Conservation (phyloP, 2,888 invertebrate genomes). For the Lottia gigantea region DNA sequence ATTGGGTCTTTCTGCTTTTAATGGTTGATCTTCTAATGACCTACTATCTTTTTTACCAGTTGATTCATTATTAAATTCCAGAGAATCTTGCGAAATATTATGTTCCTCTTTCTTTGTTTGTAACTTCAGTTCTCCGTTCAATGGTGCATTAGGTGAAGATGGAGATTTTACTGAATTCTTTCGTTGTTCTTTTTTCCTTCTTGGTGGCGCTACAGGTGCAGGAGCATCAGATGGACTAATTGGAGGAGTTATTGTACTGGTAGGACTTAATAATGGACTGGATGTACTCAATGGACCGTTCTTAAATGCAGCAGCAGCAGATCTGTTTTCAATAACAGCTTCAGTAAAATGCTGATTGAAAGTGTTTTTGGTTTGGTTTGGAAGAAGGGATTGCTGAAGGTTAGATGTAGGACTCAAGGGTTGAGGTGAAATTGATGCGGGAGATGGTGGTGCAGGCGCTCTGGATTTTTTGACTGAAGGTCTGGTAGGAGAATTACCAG, state of each 20-base stretch:
- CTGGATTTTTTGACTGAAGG: constrained; percentile 45
- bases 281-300: not conserved
- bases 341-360: not conserved
- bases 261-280: not conserved
- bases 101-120: constrained; percentile 7
- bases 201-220: constrained; percentile 13
- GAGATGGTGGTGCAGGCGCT: constrained; percentile 44
- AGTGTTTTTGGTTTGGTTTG: not conserved
- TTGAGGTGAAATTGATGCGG: not conserved
- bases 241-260: not conserved
- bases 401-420: not conserved
- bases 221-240: constrained; percentile 1
- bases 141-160: constrained; percentile 4
- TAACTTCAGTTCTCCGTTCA: not conserved
- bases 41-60: not conserved
- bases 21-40: not conserved
- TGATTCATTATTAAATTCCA: not conserved
- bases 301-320: not conserved
- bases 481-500: constrained; percentile 31
- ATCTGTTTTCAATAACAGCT: not conserved
- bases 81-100: not conserved
- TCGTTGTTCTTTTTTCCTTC: constrained; percentile 12
- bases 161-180: constrained; percentile 4
- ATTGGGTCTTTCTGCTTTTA: not conserved
- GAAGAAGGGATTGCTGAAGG: not conserved